phyloP scores from a whole-genome alignment of 2,888 invertebrate genomes.

The Heteromyza rotundicornis region DNA sequence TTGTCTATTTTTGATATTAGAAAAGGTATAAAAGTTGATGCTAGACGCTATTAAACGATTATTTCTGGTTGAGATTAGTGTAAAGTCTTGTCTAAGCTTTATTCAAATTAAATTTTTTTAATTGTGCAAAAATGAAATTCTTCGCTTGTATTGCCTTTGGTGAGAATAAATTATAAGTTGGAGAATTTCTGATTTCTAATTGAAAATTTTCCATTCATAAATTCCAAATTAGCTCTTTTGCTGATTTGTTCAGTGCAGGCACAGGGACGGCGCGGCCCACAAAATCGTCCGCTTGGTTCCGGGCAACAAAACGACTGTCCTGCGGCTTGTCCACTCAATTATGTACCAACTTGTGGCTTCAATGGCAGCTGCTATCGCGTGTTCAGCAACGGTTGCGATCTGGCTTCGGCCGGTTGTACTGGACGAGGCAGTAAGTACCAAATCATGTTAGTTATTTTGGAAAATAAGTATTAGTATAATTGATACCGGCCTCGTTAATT shows the following conservation, averaged over 20 bases:
- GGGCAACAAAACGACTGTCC: conserved; percentile 7
- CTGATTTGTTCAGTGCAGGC: neutral
- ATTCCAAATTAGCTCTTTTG: neutral
- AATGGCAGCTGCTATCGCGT: conserved; percentile 17
- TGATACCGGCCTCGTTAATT: too few relatives aligned
- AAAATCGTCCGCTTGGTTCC: neutral
- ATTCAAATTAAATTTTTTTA: too few relatives aligned
- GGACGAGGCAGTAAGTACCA: conserved; percentile 17
- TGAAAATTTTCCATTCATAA: neutral
- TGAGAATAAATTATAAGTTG: neutral
- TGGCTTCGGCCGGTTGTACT: conserved; percentile 22
- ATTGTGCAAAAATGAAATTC: conserved; percentile 23
- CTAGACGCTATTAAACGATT: too few relatives aligned
- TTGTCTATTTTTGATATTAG: too few relatives aligned
- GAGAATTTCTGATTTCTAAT: too few relatives aligned
- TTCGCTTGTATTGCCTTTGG: conserved; percentile 9
- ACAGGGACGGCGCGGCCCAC: neutral
- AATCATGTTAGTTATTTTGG: neutral
- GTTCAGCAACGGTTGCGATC: conserved; percentile 18
- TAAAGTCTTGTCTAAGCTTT: too few relatives aligned
- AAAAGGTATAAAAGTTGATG: too few relatives aligned
- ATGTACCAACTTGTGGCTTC: conserved; percentile 23
- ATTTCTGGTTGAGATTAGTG: too few relatives aligned
- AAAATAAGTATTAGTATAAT: too few relatives aligned
- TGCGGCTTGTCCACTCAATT: conserved; percentile 8